phyloP scores from a whole-genome alignment of 2,797 vertebrate species.

The Sebastes taczanowskii region DNA sequence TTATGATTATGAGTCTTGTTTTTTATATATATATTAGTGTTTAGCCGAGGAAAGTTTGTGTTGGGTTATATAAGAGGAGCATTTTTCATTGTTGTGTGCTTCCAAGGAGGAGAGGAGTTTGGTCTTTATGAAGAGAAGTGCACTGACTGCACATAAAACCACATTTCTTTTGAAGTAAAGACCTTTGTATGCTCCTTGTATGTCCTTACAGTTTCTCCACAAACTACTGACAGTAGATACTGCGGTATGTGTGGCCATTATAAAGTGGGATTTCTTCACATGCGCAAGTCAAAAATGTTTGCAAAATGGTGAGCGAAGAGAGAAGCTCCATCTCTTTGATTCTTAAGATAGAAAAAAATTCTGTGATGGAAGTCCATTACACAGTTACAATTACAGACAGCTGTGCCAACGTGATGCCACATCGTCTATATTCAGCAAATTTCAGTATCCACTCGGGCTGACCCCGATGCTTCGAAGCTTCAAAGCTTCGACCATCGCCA shows the following conservation, averaged over 20 bases:
- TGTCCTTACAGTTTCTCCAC: background rate
- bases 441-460: no score
- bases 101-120: background rate
- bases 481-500: no score
- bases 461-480: no score
- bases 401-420: background rate
- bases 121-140: slow-evolving; percentile 4
- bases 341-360: background rate
- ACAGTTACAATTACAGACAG: background rate
- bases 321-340: background rate
- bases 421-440: background rate
- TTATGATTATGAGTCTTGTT: slow-evolving; percentile 56
- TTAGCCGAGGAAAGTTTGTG: slow-evolving; percentile 24
- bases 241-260: background rate
- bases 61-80: slow-evolving; percentile 2
- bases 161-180: slow-evolving; percentile 14
- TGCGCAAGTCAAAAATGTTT: background rate
- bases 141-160: background rate
- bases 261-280: background rate
- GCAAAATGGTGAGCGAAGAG: background rate
- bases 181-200: background rate
- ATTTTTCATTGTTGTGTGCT: slow-evolving; percentile 13
- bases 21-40: slow-evolving; percentile 18
- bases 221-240: background rate
- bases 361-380: background rate